A percentile compares a stretch with the other conserved stretches of the same genome.
phyloP scores from a whole-genome alignment of 2,888 invertebrate genomes.

The Temnothorax unifasciatus region DNA sequence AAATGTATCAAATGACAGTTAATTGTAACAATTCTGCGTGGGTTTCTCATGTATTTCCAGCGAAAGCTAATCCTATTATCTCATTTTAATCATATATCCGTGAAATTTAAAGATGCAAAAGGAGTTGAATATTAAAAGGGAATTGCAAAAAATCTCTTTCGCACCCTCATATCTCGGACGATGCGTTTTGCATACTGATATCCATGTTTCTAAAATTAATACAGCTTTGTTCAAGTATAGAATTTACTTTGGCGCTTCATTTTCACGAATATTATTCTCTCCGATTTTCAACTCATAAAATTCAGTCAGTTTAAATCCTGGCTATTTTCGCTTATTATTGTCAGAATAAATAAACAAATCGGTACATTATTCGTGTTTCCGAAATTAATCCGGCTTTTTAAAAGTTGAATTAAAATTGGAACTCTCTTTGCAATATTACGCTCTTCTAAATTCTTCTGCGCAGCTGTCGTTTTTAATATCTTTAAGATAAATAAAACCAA shows the following conservation, averaged over 20 bases:
- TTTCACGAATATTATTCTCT: slow-evolving; percentile 21
- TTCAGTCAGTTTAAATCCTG: neutral
- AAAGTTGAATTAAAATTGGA: neutral
- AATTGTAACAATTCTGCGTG: slow-evolving; percentile 11
- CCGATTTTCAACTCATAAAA: slow-evolving; percentile 33
- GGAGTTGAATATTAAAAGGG: slow-evolving; percentile 34
- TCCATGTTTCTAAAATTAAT: slow-evolving; percentile 37
- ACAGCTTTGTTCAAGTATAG: slow-evolving; percentile 31
- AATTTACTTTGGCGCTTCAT: slow-evolving; percentile 24
- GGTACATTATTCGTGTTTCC: neutral
- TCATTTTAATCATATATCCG: slow-evolving; percentile 17
- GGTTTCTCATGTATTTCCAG: neutral
- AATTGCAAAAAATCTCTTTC: slow-evolving; percentile 10
- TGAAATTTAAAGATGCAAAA: slow-evolving; percentile 24
- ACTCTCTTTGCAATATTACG: neutral
- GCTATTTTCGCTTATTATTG: neutral
- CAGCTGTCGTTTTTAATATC: neutral
- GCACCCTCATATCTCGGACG: slow-evolving; percentile 19
- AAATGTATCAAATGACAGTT: slow-evolving; percentile 21
- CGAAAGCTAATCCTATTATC: slow-evolving; percentile 18
- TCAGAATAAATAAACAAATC: slow-evolving; percentile 14
- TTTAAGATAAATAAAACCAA: slow-evolving; percentile 7
- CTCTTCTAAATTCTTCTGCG: neutral
- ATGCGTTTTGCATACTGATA: slow-evolving; percentile 40
- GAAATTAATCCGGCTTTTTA: neutral